These are phyloP conservation scores for Nansenia antarctica DNA, from an alignment of 2,113 vertebrate genomes.

Conservation along the genomic window DNA sequence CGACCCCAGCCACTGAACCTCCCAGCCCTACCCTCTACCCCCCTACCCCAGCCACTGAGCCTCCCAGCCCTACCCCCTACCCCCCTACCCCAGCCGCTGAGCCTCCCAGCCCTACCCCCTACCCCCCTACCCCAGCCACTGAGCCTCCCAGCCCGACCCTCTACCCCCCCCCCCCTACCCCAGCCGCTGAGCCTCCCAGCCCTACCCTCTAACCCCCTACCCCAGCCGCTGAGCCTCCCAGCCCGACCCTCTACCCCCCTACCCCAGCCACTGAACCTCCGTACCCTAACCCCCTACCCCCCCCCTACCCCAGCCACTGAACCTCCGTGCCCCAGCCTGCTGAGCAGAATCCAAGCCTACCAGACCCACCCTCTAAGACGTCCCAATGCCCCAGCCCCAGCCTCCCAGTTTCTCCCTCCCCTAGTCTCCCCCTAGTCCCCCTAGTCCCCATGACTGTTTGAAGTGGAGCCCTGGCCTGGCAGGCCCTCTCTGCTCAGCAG, in stretches of 20 bases:
- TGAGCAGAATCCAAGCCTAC: background rate
- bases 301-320: background rate
- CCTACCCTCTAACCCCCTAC: background rate
- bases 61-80: background rate
- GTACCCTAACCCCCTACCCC: background rate
- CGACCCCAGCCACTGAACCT: background rate
- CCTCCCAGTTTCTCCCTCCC: background rate
- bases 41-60: background rate
- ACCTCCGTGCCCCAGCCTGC: background rate
- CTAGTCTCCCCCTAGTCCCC: background rate
- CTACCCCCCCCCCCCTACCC: background rate
- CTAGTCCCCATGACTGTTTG: background rate
- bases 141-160: background rate
- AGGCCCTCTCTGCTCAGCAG: background rate
- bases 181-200: background rate
- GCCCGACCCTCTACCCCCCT: background rate
- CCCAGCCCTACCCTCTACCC: background rate
- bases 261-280: background rate
- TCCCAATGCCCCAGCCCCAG: background rate
- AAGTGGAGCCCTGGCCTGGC: slow-evolving; percentile 4
- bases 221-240: too few relatives aligned
- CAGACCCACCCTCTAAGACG: background rate
- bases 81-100: background rate
- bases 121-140: background rate
- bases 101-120: background rate